Evolutionary conservation across 30 jellyfish, hydroid and myxozoan species (phyloP).

Genomic region (Sanderia malayensis): DNA sequence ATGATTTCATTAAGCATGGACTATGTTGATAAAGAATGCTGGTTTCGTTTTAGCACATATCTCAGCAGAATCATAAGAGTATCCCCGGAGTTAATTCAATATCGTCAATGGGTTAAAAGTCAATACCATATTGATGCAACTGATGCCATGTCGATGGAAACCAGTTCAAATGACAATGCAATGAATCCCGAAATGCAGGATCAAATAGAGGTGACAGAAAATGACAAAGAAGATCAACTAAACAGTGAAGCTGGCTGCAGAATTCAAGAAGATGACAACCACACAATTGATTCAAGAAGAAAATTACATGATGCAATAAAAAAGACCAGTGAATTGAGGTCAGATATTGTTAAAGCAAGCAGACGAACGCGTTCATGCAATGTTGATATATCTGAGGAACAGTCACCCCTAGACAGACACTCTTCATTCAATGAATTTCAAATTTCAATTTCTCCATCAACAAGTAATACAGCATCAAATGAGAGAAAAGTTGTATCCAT

Average conservation of each 20-base stretch:
- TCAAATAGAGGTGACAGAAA: not conserved
- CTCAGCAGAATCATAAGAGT: slow-evolving; percentile 83
- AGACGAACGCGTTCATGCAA: not conserved
- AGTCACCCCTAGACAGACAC: not conserved
- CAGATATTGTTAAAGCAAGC: slow-evolving; percentile 7
- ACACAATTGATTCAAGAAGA: not conserved
- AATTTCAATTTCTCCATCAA: not conserved
- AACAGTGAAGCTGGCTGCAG: not conserved
- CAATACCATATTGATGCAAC: slow-evolving; percentile 12
- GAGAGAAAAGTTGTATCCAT: not conserved
- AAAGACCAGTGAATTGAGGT: not conserved
- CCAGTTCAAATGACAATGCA: not conserved
- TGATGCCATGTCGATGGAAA: not conserved
- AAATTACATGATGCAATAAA: not conserved
- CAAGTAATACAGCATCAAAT: slow-evolving; percentile 4
- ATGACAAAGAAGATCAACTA: not conserved
- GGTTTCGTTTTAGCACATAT: no score
- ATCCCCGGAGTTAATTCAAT: slow-evolving; percentile 66
- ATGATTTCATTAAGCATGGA: no score
- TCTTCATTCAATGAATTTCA: not conserved
- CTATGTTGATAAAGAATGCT: no score
- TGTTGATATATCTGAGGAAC: not conserved
- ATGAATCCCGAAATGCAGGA: not conserved
- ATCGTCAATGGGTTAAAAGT: slow-evolving; percentile 75
- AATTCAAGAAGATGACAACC: not conserved